Conservation (phyloP, 2,888 invertebrate genomes). For the Beris morrisii region DNA sequence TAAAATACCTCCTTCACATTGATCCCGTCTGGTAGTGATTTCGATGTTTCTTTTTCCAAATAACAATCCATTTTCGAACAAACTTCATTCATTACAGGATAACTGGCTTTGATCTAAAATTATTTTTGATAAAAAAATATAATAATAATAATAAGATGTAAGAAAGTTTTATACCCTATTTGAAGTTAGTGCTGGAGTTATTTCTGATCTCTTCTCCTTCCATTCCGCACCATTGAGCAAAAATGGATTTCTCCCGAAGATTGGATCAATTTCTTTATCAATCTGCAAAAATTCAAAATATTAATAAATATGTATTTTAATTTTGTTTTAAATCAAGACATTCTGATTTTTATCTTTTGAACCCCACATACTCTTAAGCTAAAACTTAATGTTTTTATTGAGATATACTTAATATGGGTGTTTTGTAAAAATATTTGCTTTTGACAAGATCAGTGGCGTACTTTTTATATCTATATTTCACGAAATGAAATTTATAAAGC, state of each 20-base stretch:
- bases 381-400: too few species aligned
- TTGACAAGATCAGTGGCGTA: too few species aligned
- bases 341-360: too few species aligned
- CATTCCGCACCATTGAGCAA: conserved; percentile 56
- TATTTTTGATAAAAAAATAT: background rate
- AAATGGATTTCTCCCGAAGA: conserved; percentile 58
- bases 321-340: background rate
- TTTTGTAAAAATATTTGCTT: too few species aligned
- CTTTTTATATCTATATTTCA: too few species aligned
- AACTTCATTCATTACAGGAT: conserved; percentile 56
- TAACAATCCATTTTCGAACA: conserved; percentile 54
- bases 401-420: too few species aligned
- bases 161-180: conserved; percentile 51
- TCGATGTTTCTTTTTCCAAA: conserved; percentile 48
- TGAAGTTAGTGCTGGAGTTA: conserved; percentile 59
- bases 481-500: too few species aligned
- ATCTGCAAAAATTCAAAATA: conserved; percentile 41
- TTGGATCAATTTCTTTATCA: conserved; percentile 55
- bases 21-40: conserved; percentile 48
- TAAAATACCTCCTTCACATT: conserved; percentile 54
- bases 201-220: conserved; percentile 57
- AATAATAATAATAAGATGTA: background rate
- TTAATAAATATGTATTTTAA: too few species aligned
- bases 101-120: conserved; percentile 56
- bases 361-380: too few species aligned